Base-by-base conservation (phyloP, 2,113 vertebrate genomes). In the Oryzias woworae region DNA sequence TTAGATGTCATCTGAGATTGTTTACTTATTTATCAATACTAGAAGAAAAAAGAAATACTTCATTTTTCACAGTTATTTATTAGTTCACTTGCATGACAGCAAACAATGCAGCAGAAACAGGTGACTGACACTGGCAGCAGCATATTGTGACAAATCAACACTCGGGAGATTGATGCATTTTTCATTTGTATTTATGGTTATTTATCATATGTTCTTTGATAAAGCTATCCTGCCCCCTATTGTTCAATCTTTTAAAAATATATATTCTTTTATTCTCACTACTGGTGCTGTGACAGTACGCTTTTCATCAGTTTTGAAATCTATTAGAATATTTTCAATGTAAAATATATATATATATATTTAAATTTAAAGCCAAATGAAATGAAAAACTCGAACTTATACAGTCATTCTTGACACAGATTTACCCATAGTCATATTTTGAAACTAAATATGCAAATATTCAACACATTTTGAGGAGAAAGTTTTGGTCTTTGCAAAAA, bases 191-290 rank as follows among this genome's bases (percentile, higher is more conserved):
- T 5, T 14, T 7, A 14, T 52, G 22, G 67, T 28, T 58, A 45
- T 16, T 57, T 22, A 56, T 3, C 36, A 52, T 31, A 13, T 14
- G 36, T 18, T 45, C n/a, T 58, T 58, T 69, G 22, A 55, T 66
- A 44, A 69, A 58, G 47, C 78, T 78, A 64, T 76, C 36, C 71
- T 86, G 72, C 78, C 80, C 76, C 58, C 79, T 76, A 48, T 72
- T 71, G 80, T 62, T 50, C 49, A 17, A 43, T 17, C 41, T 31
- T 18, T 20, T 43, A 2, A 28, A 51, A 13, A 51, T 7, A 53
- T 15, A 20, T 16, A 31, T 16, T 17, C 1, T 10, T 5, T n/a
- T 3, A 31, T 12, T 46, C 4, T 28, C 1, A 36, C 36, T 12
- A 3, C 36, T 36, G 8, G 36, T 36, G 36, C 10, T 36, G 10